phyloP scores from a whole-genome alignment of 2,888 invertebrate genomes.

The Hyles lineata region DNA sequence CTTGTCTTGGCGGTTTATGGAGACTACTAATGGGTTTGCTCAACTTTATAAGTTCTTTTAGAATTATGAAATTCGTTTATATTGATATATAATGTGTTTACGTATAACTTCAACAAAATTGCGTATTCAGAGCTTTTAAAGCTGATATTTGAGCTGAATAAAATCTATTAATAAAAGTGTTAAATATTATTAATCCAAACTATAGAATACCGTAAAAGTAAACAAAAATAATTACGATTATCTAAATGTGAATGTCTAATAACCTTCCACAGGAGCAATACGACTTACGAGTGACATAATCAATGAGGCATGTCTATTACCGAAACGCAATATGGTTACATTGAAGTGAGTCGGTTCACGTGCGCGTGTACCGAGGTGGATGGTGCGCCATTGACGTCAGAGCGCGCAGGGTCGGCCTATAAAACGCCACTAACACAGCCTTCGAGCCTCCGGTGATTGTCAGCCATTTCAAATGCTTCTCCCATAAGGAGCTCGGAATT shows the following conservation, averaged over 20 bases:
- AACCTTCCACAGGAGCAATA: neutral
- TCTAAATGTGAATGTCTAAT: neutral
- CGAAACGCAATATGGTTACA: slow-evolving; percentile 38
- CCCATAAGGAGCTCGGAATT: slow-evolving; percentile 24
- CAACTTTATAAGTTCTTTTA: no score
- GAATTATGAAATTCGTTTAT: no score
- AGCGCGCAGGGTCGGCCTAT: slow-evolving; percentile 51
- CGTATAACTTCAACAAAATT: no score
- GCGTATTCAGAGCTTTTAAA: no score
- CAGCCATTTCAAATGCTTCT: slow-evolving; percentile 19
- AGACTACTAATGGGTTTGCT: no score
- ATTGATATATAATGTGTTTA: no score
- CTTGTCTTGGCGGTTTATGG: no score
- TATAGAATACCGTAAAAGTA: neutral
- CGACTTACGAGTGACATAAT: slow-evolving; percentile 1
- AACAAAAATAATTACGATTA: neutral
- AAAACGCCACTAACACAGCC: slow-evolving; percentile 31
- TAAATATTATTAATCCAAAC: neutral
- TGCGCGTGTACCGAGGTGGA: slow-evolving; percentile 46
- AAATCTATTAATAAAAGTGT: no score
- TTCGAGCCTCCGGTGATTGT: slow-evolving; percentile 27
- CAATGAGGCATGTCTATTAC: slow-evolving; percentile 21
- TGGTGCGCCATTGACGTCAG: slow-evolving; percentile 62
- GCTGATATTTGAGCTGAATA: no score
- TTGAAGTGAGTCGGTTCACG: slow-evolving; percentile 44